Evolutionary conservation across 2,888 invertebrate genomes (phyloP).

Genomic region (Pimpla rufipes): DNA sequence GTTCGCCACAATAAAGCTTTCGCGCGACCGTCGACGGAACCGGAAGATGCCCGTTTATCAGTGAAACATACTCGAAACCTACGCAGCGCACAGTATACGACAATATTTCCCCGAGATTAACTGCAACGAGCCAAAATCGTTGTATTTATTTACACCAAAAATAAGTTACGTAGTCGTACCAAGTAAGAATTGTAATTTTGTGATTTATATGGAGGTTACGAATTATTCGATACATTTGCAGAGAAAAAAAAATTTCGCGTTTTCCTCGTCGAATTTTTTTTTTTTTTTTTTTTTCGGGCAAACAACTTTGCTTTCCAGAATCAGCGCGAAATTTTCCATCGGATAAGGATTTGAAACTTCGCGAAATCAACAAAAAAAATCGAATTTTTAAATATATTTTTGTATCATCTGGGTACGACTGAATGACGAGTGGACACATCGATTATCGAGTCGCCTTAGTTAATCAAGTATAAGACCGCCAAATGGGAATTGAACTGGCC

Average conservation of each 20-base stretch:
- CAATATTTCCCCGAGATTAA: slow-evolving; percentile 31
- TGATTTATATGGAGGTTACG: too few relatives aligned
- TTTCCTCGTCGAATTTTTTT: too few relatives aligned
- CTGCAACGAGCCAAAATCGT: slow-evolving; percentile 4
- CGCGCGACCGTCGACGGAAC: slow-evolving; percentile 50
- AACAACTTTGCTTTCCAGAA: too few relatives aligned
- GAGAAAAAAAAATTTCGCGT: neutral
- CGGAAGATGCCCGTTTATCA: slow-evolving; percentile 66
- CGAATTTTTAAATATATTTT: too few relatives aligned
- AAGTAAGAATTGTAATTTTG: too few relatives aligned
- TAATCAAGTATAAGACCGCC: slow-evolving; percentile 36
- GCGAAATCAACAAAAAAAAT: too few relatives aligned
- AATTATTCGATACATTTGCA: too few relatives aligned
- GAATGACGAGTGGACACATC: neutral
- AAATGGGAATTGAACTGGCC: slow-evolving; percentile 54
- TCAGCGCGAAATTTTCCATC: too few relatives aligned
- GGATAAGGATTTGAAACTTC: too few relatives aligned
- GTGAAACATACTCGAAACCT: slow-evolving; percentile 63
- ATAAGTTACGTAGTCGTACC: too few relatives aligned
- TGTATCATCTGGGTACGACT: too few relatives aligned
- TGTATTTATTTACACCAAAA: neutral
- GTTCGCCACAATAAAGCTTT: slow-evolving; percentile 65
- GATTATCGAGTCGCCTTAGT: slow-evolving; percentile 35
- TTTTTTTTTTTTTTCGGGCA: too few relatives aligned
- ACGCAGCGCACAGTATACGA: neutral